A percentile compares a stretch with the other conserved stretches of the same genome.
These are phyloP conservation scores for Thereva nobilitata DNA, from an alignment of 2,888 invertebrate genomes.

Conservation along the genomic window DNA sequence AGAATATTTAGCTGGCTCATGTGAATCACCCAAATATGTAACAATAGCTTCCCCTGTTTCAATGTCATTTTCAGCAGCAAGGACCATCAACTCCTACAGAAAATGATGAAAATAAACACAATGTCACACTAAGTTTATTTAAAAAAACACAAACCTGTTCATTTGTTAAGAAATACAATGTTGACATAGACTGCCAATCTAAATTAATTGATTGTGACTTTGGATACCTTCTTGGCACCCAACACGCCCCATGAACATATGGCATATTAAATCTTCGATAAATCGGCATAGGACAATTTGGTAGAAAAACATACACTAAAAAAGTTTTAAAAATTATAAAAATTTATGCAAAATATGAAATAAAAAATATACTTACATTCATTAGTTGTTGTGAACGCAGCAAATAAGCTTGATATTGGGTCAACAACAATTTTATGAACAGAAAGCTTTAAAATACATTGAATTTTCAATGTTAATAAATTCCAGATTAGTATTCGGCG, in stretches of 20 bases:
- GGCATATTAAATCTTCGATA: conserved; percentile 61
- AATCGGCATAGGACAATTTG: conserved; percentile 62
- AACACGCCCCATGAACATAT: conserved; percentile 60
- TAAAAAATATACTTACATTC: conserved; percentile 61
- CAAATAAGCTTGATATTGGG: conserved; percentile 66
- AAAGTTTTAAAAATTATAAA: conserved; percentile 40
- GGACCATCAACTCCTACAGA: conserved; percentile 59
- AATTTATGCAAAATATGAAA: no score
- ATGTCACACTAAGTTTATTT: conserved; percentile 5
- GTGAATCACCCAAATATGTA: conserved; percentile 47
- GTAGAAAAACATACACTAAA: conserved; percentile 69
- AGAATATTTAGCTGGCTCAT: conserved; percentile 53
- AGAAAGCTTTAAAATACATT: conserved; percentile 61
- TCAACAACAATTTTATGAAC: conserved; percentile 62
- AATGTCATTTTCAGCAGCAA: conserved; percentile 58
- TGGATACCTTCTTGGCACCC: conserved; percentile 62
- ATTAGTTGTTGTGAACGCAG: conserved; percentile 64
- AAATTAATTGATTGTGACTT: conserved; percentile 58
- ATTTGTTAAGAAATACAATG: conserved; percentile 65
- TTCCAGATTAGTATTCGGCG: conserved; percentile 69
- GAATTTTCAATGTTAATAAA: conserved; percentile 65
- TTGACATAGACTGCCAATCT: conserved; percentile 66
- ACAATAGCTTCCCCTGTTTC: conserved; percentile 54
- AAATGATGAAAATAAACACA: conserved; percentile 32
- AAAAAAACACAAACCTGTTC: conserved; percentile 60